Percentiles rank a stretch among this genome's conserved stretches.
Evolutionary conservation across 2,797 vertebrate genomes (phyloP).

Genomic region (Rhabdophis nuchalis): DNA sequence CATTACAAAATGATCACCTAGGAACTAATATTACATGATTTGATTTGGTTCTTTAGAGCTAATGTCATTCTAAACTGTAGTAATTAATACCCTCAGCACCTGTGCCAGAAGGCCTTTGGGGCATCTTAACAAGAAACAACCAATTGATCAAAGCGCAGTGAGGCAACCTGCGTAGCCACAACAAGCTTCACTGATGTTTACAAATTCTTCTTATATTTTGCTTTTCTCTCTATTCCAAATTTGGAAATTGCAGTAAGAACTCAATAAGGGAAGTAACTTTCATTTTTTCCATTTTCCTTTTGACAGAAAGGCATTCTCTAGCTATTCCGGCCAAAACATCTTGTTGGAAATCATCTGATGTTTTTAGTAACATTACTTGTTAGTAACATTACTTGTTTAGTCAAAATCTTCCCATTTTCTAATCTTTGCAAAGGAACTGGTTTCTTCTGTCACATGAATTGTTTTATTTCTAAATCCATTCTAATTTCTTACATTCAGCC

Average conservation of each 20-base stretch:
- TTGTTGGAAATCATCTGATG: background rate
- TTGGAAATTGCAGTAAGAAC: background rate
- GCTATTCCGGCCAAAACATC: background rate
- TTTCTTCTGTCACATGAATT: background rate
- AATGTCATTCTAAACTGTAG: background rate
- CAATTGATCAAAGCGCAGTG: background rate
- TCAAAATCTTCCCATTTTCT: background rate
- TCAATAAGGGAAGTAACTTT: background rate
- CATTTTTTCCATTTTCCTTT: background rate
- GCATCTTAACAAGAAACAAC: background rate
- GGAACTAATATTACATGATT: background rate
- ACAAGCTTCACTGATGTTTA: background rate
- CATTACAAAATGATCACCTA: background rate
- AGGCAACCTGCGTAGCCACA: background rate
- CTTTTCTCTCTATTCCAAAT: background rate
- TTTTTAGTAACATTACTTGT: background rate
- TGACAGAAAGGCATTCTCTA: background rate
- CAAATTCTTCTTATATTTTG: background rate
- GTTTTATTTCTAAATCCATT: background rate
- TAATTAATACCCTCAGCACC: background rate
- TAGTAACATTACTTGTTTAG: background rate
- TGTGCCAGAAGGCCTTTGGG: background rate
- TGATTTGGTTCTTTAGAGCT: background rate
- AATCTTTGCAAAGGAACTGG: background rate
- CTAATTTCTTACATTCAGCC: background rate